Base-by-base conservation (phyloP, 2,797 vertebrate genomes). In the Pogoniulus pusillus region DNA sequence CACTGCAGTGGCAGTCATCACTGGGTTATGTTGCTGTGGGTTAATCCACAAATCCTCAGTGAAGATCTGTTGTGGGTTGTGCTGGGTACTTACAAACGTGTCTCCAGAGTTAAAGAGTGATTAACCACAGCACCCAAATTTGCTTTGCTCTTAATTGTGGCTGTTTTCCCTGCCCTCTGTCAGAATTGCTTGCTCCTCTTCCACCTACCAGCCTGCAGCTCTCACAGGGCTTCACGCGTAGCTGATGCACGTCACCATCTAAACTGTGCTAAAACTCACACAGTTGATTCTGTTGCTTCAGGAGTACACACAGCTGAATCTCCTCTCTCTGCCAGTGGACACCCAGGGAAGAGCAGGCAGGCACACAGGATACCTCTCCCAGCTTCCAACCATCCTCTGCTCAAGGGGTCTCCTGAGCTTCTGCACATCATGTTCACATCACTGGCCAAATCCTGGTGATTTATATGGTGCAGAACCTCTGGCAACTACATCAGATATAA, bases 81-180 rank as follows among this genome's bases (percentile, higher is more conserved):
- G 81, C 54, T 86, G 85, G 83, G 60, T 87, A 69, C 71, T 82
- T 89, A 77, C 1, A 73, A 91, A 90, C 2, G 5, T 79, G 5
- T 79, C 86, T 90, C 63, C 84, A 77, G 85, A 95, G 65, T 26
- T 82, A 58, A 39, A 80, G 65, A 74, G 64, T 65, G 39, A 90
- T 71, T 57, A 92, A 92, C 87, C 92, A 94, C 90, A 79, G 45
- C 81, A 73, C 5, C n/a, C 78, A 90, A 92, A 84, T 84, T 87
- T 39, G 75, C 64, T 90, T 71, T 71, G 80, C 81, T 92, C 68
- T 95, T 85, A 87, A 76, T 82, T 93, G 89, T 92, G 91, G 91
- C 80, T 72, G 57, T 41, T 76, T 55, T 86, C 68, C 58, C 64
- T 90, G 91, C 91, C 85, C 89, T 91, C 74, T 91, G 1, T 74